Base-by-base conservation (phyloP, 2,113 vertebrate species). In the Acrocephalus kingi region DNA sequence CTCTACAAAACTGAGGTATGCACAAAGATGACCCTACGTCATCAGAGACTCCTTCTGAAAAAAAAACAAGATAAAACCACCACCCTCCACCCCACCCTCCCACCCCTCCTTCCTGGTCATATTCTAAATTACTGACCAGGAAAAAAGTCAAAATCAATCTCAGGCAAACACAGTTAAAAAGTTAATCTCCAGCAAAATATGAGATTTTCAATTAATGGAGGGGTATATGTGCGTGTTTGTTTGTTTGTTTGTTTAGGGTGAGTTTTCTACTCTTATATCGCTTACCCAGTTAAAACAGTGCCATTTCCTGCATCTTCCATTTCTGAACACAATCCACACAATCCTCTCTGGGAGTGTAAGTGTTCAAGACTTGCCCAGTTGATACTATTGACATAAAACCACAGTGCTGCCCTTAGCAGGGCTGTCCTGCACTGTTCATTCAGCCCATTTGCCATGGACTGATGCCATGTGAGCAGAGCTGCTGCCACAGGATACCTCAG, bases 41-140 rank as follows among this genome's bases (percentile, higher is more conserved):
- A 37, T 16, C 45, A 73, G 33, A 87, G 7, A 41, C 1, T 1
- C 2, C 3, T 78, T 51, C 33, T 18, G 24, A 49, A 77, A 81
- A 37, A 37, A 30, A 69, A 0, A 1, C 5, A 73, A 48, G 16
- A 72, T 10, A 49, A 1, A 41, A 10, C 1, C 7, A 1, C 0
- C 7, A 3, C 6, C 3, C 6, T 10, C 15, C 20, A 4, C 6
- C 12, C 5, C 3, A 6, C 6, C 43, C 3, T 7, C 14, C 5
- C 1, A 25, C 15, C 13, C 21, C 55, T 11, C 15, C 20, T 9
- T 14, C 33, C 55, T 8, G 1, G 10, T 71, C 5, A 3, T 61
- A 48, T 45, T 71, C 82, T 64, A 49, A 93, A 79, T 14, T 43
- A 64, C 7, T 49, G 21, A 31, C 9, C 31, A 68, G 41, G 45